These are phyloP conservation scores for Saccostrea echinata DNA, from an alignment of 1,140 invertebrate species.

Conservation along the genomic window DNA sequence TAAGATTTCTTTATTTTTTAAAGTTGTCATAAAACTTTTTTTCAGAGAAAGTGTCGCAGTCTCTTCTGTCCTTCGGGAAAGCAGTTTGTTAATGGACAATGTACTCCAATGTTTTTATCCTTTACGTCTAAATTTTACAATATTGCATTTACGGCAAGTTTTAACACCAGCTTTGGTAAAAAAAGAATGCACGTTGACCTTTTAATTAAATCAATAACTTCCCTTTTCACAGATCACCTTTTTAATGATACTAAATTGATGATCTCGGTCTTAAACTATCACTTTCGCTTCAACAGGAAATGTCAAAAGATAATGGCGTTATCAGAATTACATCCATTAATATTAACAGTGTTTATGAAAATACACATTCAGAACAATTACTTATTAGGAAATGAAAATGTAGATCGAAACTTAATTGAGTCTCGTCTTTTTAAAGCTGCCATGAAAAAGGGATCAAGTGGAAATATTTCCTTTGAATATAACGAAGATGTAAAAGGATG, in stretches of 20 bases:
- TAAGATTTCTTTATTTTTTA: no score
- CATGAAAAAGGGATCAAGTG: neutral
- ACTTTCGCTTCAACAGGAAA: neutral
- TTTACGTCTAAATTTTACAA: neutral
- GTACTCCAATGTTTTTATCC: neutral
- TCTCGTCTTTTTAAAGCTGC: neutral
- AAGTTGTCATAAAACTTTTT: neutral
- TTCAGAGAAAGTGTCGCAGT: neutral
- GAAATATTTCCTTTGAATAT: neutral
- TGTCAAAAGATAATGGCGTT: neutral
- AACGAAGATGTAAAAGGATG: neutral
- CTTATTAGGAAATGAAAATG: neutral
- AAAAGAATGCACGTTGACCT: neutral
- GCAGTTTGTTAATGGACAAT: neutral
- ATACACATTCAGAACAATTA: neutral
- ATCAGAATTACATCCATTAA: neutral
- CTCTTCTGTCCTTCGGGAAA: neutral
- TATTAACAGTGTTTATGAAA: neutral
- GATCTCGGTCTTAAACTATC: neutral
- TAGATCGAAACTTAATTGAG: neutral
- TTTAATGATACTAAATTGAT: neutral
- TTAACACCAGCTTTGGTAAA: neutral
- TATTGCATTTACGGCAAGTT: neutral
- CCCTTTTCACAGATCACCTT: neutral
- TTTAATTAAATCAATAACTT: neutral